Base-by-base conservation (phyloP, 1,140 invertebrate species). In the Prorops nasuta region DNA sequence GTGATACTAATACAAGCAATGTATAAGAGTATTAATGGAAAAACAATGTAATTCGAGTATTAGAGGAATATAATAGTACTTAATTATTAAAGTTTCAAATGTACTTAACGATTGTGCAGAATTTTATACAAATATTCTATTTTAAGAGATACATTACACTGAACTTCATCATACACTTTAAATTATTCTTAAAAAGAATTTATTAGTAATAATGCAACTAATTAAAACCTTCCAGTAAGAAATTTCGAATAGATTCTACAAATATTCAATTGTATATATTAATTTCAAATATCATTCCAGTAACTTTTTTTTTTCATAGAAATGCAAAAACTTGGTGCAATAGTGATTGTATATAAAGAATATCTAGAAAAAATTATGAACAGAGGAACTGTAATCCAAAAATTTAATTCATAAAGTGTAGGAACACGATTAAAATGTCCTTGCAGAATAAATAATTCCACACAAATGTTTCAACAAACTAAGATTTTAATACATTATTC, bases 381-480 rank as follows among this genome's bases (percentile, higher is more conserved):
- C 58, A 44, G 21, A 19, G 43, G 39, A 18, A 31, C 42, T 35
- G 54, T 44, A 34, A 52, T 51, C n/a, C n/a, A n/a, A n/a, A n/a
- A n/a, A n/a, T 28, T 12, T 46, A 43, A 35, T 54, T 21, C 34
- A 39, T 51, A 46, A 36, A 19, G 32, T 14, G 9, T 19, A 14
- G 34, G 28, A 40, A 51, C 24, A 38, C 18, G 41, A 49, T 36
- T 35, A 19, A n/a, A 40, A 46, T 61, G 59, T 49, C 58, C 59
- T 64, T 64, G 32, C 39, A 41, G n/a, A 47, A 22, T 45, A 39
- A 36, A 51, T 59, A 56, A 60, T 63, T 63, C 56, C 62, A 54
- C 52, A 46, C 54, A 53, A 57, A 40, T 50, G 54, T 58, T 43
- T 22, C 41, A 38, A 41, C 37, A 18, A 31, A 40, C 28, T 24